Conservation (phyloP, 2,113 vertebrate species). For the Zosterops lateralis region DNA sequence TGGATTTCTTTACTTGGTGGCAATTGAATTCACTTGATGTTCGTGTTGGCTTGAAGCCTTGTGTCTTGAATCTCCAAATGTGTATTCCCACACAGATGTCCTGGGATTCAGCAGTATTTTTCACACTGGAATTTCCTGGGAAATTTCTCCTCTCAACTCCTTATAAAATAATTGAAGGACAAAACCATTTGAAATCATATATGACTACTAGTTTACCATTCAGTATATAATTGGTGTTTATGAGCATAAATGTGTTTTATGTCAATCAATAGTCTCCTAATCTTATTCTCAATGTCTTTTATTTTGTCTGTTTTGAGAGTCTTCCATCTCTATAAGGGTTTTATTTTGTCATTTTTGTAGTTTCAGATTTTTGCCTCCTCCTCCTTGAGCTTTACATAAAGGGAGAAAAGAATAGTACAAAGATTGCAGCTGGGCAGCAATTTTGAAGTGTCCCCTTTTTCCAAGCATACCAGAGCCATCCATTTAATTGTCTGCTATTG, state of each 20-base stretch:
- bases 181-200: not conserved
- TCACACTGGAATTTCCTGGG: slow-evolving; percentile 14
- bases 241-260: not conserved
- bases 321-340: not conserved
- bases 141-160: not conserved
- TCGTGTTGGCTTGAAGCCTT: slow-evolving; percentile 36
- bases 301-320: not conserved
- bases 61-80: not conserved
- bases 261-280: not conserved
- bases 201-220: not conserved
- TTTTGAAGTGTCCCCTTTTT: slow-evolving; percentile 3
- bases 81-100: slow-evolving; percentile 11
- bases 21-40: slow-evolving; percentile 13
- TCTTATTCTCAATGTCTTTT: not conserved
- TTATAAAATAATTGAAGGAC: slow-evolving; percentile 13
- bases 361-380: slow-evolving; percentile 9
- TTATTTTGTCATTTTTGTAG: not conserved
- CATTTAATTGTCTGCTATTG: slow-evolving; percentile 12
- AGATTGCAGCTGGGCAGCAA: not conserved
- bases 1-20: slow-evolving; percentile 9
- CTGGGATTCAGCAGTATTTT: slow-evolving; percentile 3
- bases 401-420: not conserved
- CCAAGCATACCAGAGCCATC: not conserved
- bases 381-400: not conserved
- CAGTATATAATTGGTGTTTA: not conserved